These are phyloP conservation scores for Procambarus clarkii DNA, from an alignment of 1,140 invertebrate genomes.

Conservation along the genomic window DNA sequence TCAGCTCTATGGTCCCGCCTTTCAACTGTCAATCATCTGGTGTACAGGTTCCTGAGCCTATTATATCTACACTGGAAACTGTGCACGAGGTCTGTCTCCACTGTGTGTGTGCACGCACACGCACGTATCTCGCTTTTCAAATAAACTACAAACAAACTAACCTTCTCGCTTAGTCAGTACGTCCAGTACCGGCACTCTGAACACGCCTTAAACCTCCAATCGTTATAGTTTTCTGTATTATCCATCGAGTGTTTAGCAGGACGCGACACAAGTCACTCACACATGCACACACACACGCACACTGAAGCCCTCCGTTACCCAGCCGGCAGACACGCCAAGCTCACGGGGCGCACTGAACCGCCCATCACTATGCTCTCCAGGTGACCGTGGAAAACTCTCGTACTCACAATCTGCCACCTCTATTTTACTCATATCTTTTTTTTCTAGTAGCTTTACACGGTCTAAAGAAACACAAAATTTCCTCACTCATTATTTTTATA, in stretches of 20 bases:
- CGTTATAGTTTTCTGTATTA: background rate
- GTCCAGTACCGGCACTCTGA: no score
- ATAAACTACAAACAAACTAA: no score
- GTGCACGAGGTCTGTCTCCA: no score
- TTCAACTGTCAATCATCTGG: no score
- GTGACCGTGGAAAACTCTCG: conserved; percentile 10
- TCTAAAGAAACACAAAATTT: no score
- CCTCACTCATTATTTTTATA: background rate
- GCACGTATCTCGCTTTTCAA: background rate
- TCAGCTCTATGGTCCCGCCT: no score
- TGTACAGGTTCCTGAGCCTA: no score
- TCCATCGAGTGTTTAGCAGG: background rate
- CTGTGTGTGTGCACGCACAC: background rate
- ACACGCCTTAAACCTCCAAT: background rate
- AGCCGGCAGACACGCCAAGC: background rate
- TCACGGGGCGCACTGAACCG: conserved; percentile 22
- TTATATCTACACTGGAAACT: no score
- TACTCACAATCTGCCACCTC: background rate
- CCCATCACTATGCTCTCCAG: background rate
- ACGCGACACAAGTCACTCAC: conserved; percentile 3
- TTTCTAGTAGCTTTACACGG: background rate
- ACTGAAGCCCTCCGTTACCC: background rate
- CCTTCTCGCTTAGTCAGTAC: background rate
- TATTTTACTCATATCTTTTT: background rate
- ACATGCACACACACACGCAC: background rate